Evolutionary conservation across 1,140 invertebrate species (phyloP).

Genomic region (Stratiolaelaps scimitus): DNA sequence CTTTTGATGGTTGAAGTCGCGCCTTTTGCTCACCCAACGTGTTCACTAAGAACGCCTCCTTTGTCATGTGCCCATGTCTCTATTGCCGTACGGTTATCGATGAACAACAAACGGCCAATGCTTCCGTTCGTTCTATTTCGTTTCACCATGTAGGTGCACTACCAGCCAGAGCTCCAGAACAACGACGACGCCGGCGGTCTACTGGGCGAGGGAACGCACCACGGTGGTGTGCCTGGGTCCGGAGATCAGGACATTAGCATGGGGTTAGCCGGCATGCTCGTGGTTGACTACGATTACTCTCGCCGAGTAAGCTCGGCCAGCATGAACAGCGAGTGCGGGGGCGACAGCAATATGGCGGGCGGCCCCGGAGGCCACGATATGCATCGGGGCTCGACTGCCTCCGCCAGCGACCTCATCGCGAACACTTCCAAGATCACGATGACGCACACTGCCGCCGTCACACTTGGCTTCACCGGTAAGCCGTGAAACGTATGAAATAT

Average conservation of each 20-base stretch:
- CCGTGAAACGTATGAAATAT: too few species aligned
- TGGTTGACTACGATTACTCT: slow-evolving; percentile 36
- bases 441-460: too few species aligned
- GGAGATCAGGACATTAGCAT: slow-evolving; percentile 44
- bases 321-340: slow-evolving; percentile 37
- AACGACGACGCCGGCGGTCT: slow-evolving; percentile 3
- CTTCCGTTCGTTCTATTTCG: too few species aligned
- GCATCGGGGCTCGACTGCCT: slow-evolving; percentile 29
- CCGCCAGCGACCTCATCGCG: slow-evolving; percentile 25
- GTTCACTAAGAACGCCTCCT: too few species aligned
- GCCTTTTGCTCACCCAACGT: too few species aligned
- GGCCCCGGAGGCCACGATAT: slow-evolving; percentile 33
- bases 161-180: slow-evolving; percentile 34
- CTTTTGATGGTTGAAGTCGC: too few species aligned
- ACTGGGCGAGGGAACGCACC: background rate
- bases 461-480: too few species aligned
- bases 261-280: slow-evolving; percentile 32
- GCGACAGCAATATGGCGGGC: slow-evolving; percentile 39
- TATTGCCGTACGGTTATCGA: too few species aligned
- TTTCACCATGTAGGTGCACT: slow-evolving; percentile 34
- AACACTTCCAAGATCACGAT: too few species aligned
- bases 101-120: too few species aligned
- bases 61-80: too few species aligned
- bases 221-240: slow-evolving; percentile 25
- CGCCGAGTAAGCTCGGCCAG: slow-evolving; percentile 43